A percentile compares a stretch with the other conserved stretches of the same genome.
phyloP scores from a whole-genome alignment of 2,797 vertebrate species.

The Rhadinocentrus ornatus region DNA sequence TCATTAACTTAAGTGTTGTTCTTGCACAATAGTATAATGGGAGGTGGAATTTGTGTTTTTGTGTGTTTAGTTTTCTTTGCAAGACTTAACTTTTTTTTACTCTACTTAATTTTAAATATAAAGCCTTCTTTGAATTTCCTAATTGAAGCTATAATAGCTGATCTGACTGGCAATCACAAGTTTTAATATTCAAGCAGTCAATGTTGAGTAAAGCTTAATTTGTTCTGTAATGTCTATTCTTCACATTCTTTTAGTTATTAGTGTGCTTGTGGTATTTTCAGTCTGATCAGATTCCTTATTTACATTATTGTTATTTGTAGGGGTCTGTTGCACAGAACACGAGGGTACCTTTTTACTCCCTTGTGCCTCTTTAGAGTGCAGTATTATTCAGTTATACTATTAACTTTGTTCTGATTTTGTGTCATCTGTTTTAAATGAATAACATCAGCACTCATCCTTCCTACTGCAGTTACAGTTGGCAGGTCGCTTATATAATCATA shows the following conservation, averaged over 20 bases:
- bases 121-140: not conserved
- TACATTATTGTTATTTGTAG: not conserved
- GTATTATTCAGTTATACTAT: constrained; percentile 3
- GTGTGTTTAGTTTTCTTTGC: not conserved
- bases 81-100: not conserved
- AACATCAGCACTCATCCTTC: not conserved
- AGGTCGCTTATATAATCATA: constrained; percentile 5
- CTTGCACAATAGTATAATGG: not conserved
- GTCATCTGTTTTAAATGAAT: constrained; percentile 27
- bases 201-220: not conserved
- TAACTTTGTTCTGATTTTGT: constrained; percentile 3
- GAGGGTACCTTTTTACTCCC: not conserved
- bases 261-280: not conserved
- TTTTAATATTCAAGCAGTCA: constrained; percentile 9
- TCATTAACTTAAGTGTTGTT: not conserved
- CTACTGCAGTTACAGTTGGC: constrained; percentile 12
- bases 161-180: not conserved
- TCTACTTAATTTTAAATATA: not conserved
- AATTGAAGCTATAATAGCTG: not conserved
- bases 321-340: not conserved
- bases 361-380: not conserved
- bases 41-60: not conserved
- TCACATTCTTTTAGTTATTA: constrained; percentile 12
- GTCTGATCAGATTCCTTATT: not conserved
- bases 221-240: not conserved